Base-by-base conservation (phyloP, 2,888 invertebrate genomes). In the Slavum lentiscoides region DNA sequence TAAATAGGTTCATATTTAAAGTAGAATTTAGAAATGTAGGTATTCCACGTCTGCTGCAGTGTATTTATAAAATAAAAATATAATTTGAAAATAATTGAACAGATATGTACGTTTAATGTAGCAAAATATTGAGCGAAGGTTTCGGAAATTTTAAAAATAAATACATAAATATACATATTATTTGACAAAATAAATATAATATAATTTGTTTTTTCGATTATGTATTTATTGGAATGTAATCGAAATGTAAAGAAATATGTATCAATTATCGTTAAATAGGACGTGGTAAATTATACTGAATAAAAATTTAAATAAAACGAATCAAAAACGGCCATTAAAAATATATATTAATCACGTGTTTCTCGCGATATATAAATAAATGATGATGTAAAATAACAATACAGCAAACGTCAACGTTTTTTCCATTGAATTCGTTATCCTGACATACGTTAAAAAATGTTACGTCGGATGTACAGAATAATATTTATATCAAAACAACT, bases 1-100 rank as follows among this genome's bases (percentile, higher is more conserved):
- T 73, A 13, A 30, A 30, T 73, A 30, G 3, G 8, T 30, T 62
- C 19, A 61, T 61, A 72, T 9, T 8, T 72, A 69, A 59, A 72
- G 39, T 19, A 55, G 30, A 37, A n/a, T 37, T 8, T 69, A 69
- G n/a, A 37, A 19, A 69, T 13, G 2, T 23, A 5, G 30, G 9
- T 53, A 6, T 55, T 37, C 1, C 13, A 30, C 43, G 49, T 49
- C 3, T 55, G 15, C 3, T 55, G 15, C 55, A 11, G 19, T 55
- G 19, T 19, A n/a, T 39, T n/a, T 66, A 66, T 39, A n/a, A 64
- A 37, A 39, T 64, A 64, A 66, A 39, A 39, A 39, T 39, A 39
- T 13, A 19, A 39, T 64, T 64, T 37, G 19, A 30, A 19, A 64
- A 64, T 64, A 37, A 9, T 49, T 49, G 13, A 49, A 49, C 13